Evolutionary conservation across 2,113 vertebrate genomes (phyloP).

Genomic region (Caretta caretta): DNA sequence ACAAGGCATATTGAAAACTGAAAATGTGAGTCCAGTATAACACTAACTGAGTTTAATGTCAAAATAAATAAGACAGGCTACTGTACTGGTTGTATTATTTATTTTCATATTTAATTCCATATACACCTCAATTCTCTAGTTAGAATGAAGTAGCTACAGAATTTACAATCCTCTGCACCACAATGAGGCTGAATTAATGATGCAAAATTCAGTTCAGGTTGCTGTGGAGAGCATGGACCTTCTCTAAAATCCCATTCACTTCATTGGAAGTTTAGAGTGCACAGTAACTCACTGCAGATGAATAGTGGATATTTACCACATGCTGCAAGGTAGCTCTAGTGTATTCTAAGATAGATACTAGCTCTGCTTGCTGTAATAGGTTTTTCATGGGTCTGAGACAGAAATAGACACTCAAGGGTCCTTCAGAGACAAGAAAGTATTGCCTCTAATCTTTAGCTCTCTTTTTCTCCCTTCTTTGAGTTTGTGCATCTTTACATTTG

Average conservation of each 20-base stretch:
- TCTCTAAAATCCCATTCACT: not conserved
- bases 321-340: not conserved
- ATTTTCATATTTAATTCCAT: not conserved
- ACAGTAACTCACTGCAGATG: not conserved
- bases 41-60: not conserved
- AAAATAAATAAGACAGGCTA: not conserved
- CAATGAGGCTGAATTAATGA: not conserved
- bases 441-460: not conserved
- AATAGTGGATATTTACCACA: not conserved
- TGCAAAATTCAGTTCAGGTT: not conserved
- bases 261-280: not conserved
- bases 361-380: not conserved
- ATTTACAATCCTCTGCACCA: not conserved
- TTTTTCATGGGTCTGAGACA: rapidly evolving
- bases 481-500: not conserved
- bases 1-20: not conserved
- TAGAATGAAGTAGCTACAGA: too few relatives aligned
- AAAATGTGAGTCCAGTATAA: not conserved
- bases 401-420: not conserved
- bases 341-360: not conserved
- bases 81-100: not conserved
- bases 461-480: not conserved
- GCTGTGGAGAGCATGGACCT: not conserved
- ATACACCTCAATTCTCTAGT: not conserved
- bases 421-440: not conserved